Conservation (phyloP, 2,888 invertebrate species). For the Acronicta aceris region DNA sequence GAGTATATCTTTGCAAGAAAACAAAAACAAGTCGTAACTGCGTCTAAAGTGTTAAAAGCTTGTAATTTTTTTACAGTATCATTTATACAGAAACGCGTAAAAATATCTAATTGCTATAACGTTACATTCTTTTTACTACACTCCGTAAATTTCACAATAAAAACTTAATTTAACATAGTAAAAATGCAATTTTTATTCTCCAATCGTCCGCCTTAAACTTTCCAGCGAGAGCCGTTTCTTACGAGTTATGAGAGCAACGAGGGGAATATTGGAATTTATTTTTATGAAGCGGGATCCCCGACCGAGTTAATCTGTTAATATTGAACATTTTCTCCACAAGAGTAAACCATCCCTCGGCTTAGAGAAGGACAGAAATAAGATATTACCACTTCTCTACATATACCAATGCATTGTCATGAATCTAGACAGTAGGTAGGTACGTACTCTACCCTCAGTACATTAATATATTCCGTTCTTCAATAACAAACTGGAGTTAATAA, state of each 20-base stretch:
- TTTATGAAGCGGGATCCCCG: slow-evolving; percentile 81
- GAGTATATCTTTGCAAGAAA: background rate
- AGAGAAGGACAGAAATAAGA: slow-evolving; percentile 50
- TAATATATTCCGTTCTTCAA: background rate
- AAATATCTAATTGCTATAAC: slow-evolving; percentile 62
- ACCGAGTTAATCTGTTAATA: slow-evolving; percentile 85
- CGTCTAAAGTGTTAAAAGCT: slow-evolving; percentile 38
- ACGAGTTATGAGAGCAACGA: slow-evolving; percentile 82
- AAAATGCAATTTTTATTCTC: slow-evolving; percentile 85
- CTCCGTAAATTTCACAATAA: slow-evolving; percentile 80
- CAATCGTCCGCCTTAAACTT: slow-evolving; percentile 84
- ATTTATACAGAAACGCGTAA: slow-evolving; percentile 50
- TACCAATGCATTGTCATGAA: slow-evolving; percentile 23
- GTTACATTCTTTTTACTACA: slow-evolving; percentile 63
- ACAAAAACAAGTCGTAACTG: slow-evolving; percentile 19
- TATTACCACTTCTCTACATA: slow-evolving; percentile 40
- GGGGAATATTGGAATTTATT: slow-evolving; percentile 85
- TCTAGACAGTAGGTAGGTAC: slow-evolving; percentile 22
- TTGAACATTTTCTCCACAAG: slow-evolving; percentile 80
- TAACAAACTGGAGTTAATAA: background rate
- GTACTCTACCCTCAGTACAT: slow-evolving; percentile 5
- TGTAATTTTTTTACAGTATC: slow-evolving; percentile 50
- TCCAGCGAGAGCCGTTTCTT: slow-evolving; percentile 82
- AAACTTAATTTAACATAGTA: slow-evolving; percentile 84
- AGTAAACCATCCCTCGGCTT: slow-evolving; percentile 69